Evolutionary conservation across 2,888 invertebrate genomes (phyloP), one percentile per base, ranked within the genome.

Genomic region (Drosophila helvetica): DNA sequence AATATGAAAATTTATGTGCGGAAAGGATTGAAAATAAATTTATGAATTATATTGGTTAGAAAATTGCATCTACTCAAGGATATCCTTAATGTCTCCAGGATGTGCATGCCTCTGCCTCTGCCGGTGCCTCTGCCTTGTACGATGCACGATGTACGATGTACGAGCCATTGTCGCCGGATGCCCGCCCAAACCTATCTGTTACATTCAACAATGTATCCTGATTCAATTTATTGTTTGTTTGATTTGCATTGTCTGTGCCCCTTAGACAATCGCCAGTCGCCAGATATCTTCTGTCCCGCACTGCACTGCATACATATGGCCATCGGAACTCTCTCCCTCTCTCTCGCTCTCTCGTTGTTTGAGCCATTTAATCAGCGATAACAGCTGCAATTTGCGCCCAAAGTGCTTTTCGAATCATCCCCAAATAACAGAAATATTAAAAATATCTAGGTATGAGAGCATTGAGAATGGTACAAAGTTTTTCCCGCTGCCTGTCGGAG

Each of bases 11-110:
- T 90, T 90, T 90, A 90, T 90, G 89, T 90, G 86, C 90, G 86
- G 89, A 90, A 90, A 89, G 89, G 88, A 90, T 90, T 90, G 90
- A 87, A 88, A 90, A 90, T 89, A 89, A 90, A 90, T 90, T 90
- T 90, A 90, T 85, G 88, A 87, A 90, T 89, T 90, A 90, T 90
- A 90, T 90, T 90, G 90, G 90, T 81, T 89, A 88, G 91, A 90
- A 90, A 90, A 90, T 90, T 90, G 88, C 86, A 88, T 87, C 86
- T 86, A 86, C 86, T 86, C 88, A 88, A 86, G 88, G 86, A 86
- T 88, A 86, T 86, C 86, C 86, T 80, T 86, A 86, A 86, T 88
- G 88, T 79, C 81, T 76, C 75, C 72, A 86, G 86, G 86, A 86
- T 87, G 77, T 87, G 85, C 82, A 79, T 78, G 76, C 78, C 38